Conservation (phyloP, 2,113 vertebrate species). For the Macquaria australasica region DNA sequence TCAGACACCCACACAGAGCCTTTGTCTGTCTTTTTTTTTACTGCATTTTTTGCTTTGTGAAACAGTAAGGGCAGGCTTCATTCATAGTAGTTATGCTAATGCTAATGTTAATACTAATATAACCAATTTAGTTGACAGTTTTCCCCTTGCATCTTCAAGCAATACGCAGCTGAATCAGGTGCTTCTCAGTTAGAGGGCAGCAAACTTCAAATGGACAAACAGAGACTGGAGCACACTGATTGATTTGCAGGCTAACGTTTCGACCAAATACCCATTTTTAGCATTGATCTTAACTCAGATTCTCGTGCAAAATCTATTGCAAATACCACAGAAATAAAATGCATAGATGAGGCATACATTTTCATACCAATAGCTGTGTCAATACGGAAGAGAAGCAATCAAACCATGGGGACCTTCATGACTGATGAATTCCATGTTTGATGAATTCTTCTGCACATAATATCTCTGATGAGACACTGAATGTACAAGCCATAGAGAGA, state of each 20-base stretch:
- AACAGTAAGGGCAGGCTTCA: background rate
- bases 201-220: no score
- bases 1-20: slow-evolving; percentile 13
- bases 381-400: background rate
- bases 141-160: no score
- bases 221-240: no score
- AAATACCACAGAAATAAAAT: background rate
- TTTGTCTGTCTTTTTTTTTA: slow-evolving; percentile 5
- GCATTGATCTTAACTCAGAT: background rate
- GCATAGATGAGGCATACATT: background rate
- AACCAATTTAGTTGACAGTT: no score
- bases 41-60: background rate
- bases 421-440: no score
- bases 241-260: no score
- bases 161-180: no score
- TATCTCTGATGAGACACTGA: background rate
- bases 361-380: no score
- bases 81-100: background rate
- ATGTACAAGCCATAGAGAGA: background rate
- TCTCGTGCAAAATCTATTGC: background rate
- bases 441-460: background rate
- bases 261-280: no score
- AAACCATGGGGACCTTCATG: background rate
- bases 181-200: no score
- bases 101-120: background rate